These are phyloP conservation scores for Drosophila nr. fundita DNA, from an alignment of 2,888 invertebrate genomes.

Conservation along the genomic window DNA sequence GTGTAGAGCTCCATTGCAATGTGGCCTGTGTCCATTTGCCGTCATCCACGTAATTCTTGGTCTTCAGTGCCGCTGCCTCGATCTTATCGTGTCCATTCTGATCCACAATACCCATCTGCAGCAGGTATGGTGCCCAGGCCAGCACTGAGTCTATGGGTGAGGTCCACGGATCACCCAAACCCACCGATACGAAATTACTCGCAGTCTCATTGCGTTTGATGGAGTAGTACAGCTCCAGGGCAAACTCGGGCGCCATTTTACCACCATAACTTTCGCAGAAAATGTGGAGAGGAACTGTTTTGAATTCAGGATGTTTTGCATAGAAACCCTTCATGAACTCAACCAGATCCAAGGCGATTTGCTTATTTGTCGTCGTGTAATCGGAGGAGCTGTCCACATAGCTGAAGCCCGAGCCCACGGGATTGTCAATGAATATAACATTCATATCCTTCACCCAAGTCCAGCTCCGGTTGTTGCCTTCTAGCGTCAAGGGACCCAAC, in stretches of 20 bases:
- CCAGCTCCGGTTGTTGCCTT: slow-evolving; percentile 89
- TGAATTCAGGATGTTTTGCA: slow-evolving; percentile 88
- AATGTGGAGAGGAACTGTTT: slow-evolving; percentile 91
- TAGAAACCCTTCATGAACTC: slow-evolving; percentile 90
- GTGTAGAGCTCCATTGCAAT: slow-evolving; percentile 88
- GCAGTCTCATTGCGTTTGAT: slow-evolving; percentile 87
- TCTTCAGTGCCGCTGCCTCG: slow-evolving; percentile 86
- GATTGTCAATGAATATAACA: slow-evolving; percentile 95
- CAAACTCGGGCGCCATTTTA: slow-evolving; percentile 96
- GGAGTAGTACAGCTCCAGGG: slow-evolving; percentile 87
- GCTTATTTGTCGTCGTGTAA: slow-evolving; percentile 87
- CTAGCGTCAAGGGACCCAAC: slow-evolving; percentile 90
- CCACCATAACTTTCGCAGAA: slow-evolving; percentile 97
- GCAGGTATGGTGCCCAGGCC: slow-evolving; percentile 92
- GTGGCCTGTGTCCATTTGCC: slow-evolving; percentile 88
- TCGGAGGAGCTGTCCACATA: slow-evolving; percentile 88
- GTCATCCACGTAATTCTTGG: slow-evolving; percentile 87
- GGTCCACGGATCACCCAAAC: slow-evolving; percentile 95
- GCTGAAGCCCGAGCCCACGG: slow-evolving; percentile 95
- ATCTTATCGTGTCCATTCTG: slow-evolving; percentile 88
- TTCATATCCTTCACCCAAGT: slow-evolving; percentile 93
- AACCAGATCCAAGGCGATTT: slow-evolving; percentile 92
- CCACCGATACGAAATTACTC: slow-evolving; percentile 91
- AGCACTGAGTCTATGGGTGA: slow-evolving; percentile 93
- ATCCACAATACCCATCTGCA: slow-evolving; percentile 91